Evolutionary conservation across 2,113 vertebrate genomes (phyloP), one percentile per base, ranked within the genome.

Genomic region (Alethe castanea): DNA sequence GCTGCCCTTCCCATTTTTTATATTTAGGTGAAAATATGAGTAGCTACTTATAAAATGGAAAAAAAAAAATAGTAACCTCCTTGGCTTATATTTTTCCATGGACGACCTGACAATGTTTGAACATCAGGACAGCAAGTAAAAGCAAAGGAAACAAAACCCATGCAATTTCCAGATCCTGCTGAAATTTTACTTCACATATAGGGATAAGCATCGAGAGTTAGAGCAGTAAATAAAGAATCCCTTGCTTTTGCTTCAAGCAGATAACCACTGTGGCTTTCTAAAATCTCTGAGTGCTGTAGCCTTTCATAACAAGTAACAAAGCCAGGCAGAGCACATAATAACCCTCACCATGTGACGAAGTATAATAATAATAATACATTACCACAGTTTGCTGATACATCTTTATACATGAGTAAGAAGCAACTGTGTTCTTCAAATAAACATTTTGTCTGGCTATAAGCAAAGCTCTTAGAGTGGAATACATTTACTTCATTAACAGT

Each of bases 1-100:
- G 94, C 85, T 95, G 94, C 85, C 62, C 88, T 94, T 91, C 78
- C 42, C 23, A 15, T 56, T 81, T 95, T 86, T 92, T 92, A 89
- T 92, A 94, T 93, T 95, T 96, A 94, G 88, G 48, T 82, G 44
- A 69, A 90, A 94, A 86, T 3, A 54, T 59, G 45, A 96, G 70
- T 64, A 92, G 31, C 47, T 54, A 61, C 13, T 64, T 74, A 57
- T 33, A 69, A 83, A 90, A 65, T 5, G 8, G 17, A 1, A 10
- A 25, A 38, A 36, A 36, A 40, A 45, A 6, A 33, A 19, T 12
- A 14, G 14, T 0, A 22, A 38, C 5, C 8, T 67, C 52, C 28
- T 62, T 69, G 19, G 44, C 38, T 82, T 74, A 44, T 33, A 44
- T 90, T 80, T 93, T 92, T 83, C 70, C 72, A 77, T 71, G 81